Evolutionary conservation across 2,888 invertebrate genomes (phyloP).

Genomic region (Dasysyrphus tricinctus): DNA sequence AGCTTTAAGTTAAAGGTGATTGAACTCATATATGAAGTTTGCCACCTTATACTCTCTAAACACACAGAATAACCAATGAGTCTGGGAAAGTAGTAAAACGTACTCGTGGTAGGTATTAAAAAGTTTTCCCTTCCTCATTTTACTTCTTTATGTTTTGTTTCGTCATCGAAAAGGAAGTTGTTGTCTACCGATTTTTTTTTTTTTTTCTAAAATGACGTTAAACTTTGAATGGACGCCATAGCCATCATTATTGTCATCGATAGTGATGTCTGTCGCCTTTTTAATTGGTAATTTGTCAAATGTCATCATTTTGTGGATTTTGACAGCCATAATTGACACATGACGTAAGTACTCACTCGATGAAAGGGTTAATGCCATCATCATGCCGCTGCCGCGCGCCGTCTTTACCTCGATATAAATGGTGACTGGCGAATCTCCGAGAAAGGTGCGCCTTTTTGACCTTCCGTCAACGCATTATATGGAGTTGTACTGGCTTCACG

Average conservation of each 20-base stretch:
- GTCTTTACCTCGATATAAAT: neutral
- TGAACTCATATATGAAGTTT: conserved; percentile 48
- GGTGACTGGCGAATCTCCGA: neutral
- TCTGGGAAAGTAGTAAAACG: neutral
- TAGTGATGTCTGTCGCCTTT: conserved; percentile 47
- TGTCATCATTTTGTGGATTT: conserved; percentile 43
- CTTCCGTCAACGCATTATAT: conserved; percentile 56
- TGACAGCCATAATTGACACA: conserved; percentile 68
- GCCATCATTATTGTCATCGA: conserved; percentile 52
- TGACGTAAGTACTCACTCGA: conserved; percentile 58
- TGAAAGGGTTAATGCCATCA: conserved; percentile 68
- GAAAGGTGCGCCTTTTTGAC: conserved; percentile 70
- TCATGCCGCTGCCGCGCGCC: neutral
- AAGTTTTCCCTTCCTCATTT: neutral
- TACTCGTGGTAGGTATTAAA: neutral
- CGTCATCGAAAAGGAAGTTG: conserved; percentile 46
- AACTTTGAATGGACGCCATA: conserved; percentile 53
- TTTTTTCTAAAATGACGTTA: conserved; percentile 9
- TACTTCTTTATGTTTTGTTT: neutral
- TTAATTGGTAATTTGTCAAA: conserved; percentile 75
- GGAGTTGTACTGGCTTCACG: conserved; percentile 4
- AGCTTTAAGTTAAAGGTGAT: conserved; percentile 42
- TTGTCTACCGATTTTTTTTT: conserved; percentile 33
- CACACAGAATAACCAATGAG: conserved; percentile 40
- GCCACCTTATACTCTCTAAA: conserved; percentile 1